Evolutionary conservation across 2,888 invertebrate species (phyloP).

Genomic region (Idaea dimidiata): DNA sequence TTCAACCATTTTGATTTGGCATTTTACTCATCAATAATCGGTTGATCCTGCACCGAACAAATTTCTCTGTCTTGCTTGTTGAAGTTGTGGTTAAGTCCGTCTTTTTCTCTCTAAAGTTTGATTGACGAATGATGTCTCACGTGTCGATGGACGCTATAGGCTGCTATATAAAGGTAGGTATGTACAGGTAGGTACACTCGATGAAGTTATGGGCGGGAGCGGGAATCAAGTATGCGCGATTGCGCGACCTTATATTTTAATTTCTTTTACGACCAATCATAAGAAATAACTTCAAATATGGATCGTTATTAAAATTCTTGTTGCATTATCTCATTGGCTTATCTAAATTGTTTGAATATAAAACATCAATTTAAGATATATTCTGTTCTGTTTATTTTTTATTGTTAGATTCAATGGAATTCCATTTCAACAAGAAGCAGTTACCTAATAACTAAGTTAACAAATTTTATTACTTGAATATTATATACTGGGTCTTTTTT

Average conservation of each 20-base stretch:
- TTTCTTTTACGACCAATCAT: slow-evolving; percentile 3
- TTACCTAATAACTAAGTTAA: neutral
- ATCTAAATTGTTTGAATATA: neutral
- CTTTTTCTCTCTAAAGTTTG: slow-evolving; percentile 58
- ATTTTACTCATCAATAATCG: slow-evolving; percentile 58
- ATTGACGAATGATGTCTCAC: slow-evolving; percentile 71
- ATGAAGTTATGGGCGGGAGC: slow-evolving; percentile 34
- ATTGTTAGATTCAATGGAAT: neutral
- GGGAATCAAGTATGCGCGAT: slow-evolving; percentile 34
- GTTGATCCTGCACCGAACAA: slow-evolving; percentile 43
- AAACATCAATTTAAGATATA: neutral
- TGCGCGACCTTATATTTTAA: slow-evolving; percentile 4
- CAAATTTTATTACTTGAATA: too few relatives aligned
- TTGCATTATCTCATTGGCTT: neutral
- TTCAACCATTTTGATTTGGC: slow-evolving; percentile 57
- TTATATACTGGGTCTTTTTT: too few relatives aligned
- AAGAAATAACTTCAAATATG: neutral
- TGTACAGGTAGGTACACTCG: neutral
- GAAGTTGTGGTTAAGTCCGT: slow-evolving; percentile 46
- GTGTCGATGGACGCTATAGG: slow-evolving; percentile 54
- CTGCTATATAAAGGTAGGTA: slow-evolving; percentile 50
- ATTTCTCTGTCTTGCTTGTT: slow-evolving; percentile 53
- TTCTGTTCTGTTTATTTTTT: neutral
- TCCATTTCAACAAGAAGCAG: neutral
- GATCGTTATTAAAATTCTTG: neutral